These are phyloP conservation scores for Tipula vernalis DNA, from an alignment of 2,888 invertebrate genomes.

Conservation along the genomic window DNA sequence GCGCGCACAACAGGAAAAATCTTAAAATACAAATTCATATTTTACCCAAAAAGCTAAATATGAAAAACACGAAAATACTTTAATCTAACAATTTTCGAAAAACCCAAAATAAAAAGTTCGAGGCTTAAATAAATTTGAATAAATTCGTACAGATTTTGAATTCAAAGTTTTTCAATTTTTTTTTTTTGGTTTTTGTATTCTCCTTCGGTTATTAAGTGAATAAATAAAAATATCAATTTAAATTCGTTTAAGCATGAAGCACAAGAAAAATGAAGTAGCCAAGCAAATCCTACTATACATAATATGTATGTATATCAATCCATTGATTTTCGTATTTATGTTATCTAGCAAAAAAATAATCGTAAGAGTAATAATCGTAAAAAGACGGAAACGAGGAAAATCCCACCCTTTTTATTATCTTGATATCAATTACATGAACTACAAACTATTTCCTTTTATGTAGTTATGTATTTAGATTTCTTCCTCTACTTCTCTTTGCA, in stretches of 20 bases:
- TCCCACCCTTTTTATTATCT: neutral
- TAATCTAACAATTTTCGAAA: neutral
- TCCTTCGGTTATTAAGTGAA: neutral
- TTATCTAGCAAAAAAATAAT: neutral
- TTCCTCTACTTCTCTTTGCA: neutral
- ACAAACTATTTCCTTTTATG: neutral
- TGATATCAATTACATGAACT: constrained; percentile 4
- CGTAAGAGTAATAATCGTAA: neutral
- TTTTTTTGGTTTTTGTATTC: neutral
- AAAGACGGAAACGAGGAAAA: neutral
- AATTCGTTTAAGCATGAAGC: neutral
- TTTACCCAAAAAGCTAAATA: neutral
- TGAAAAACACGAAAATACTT: neutral
- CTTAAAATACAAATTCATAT: neutral
- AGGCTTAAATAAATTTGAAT: neutral
- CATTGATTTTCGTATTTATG: neutral
- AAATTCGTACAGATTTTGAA: neutral
- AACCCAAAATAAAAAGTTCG: neutral
- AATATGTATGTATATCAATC: neutral
- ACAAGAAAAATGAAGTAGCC: neutral
- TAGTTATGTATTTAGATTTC: neutral
- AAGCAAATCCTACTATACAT: neutral
- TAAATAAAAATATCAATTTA: constrained; percentile 4
- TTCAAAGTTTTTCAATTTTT: neutral
- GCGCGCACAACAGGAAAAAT: neutral